Percentiles rank a stretch among this genome's conserved stretches.
Conservation (phyloP, 2,113 vertebrate genomes). For the Rhinolophus sinicus region DNA sequence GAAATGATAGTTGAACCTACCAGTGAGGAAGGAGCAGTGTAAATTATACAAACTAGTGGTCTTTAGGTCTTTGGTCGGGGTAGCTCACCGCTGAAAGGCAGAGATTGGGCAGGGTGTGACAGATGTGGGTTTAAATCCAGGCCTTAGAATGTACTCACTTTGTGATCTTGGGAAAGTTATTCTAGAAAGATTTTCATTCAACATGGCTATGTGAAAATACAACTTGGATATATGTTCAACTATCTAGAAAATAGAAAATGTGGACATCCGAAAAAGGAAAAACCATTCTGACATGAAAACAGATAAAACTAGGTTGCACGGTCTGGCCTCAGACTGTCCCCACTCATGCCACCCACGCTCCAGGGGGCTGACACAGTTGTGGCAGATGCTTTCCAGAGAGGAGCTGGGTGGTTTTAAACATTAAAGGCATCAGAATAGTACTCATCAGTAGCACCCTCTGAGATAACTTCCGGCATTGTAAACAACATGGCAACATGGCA, state of each 20-base stretch:
- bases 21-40: neutral
- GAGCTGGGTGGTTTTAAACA: neutral
- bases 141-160: neutral
- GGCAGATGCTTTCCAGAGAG: slow-evolving; percentile 34
- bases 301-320: neutral
- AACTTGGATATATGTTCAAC: neutral
- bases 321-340: neutral
- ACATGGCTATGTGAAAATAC: neutral
- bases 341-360: neutral
- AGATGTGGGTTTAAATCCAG: neutral
- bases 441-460: neutral
- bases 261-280: neutral
- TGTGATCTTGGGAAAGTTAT: neutral
- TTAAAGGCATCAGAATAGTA: neutral
- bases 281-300: neutral
- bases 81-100: neutral
- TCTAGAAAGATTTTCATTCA: neutral
- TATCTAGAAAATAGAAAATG: neutral
- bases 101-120: neutral
- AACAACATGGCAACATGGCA: rapidly evolving
- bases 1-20: neutral
- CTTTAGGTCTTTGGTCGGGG: neutral
- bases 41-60: neutral
- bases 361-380: neutral
- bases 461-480: neutral